Conservation (phyloP, 2,113 vertebrate genomes). For the Odobenus rosmarus region DNA sequence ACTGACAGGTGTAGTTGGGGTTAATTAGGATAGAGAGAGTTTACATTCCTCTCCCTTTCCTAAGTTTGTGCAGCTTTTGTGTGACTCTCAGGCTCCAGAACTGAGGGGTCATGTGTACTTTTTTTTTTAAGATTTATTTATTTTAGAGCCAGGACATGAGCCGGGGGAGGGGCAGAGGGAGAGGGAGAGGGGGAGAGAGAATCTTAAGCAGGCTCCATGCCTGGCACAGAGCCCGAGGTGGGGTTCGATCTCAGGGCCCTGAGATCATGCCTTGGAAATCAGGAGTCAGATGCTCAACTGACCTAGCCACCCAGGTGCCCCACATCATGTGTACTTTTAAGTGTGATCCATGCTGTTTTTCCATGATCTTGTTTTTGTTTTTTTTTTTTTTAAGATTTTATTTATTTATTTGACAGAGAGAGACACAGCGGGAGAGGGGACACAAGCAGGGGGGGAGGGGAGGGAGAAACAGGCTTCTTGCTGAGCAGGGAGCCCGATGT, state of each 20-base stretch:
- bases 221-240: background rate
- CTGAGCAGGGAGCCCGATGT: too few relatives aligned
- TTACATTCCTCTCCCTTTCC: background rate
- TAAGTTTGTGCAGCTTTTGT: background rate
- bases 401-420: too few relatives aligned
- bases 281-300: background rate
- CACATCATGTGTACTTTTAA: background rate
- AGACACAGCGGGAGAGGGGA: too few relatives aligned
- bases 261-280: background rate
- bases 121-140: background rate
- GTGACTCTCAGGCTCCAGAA: background rate
- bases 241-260: background rate
- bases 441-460: too few relatives aligned
- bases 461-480: too few relatives aligned
- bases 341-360: background rate
- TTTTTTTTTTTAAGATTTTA: too few relatives aligned
- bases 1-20: background rate
- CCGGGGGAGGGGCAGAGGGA: too few relatives aligned
- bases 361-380: background rate
- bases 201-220: background rate
- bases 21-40: background rate
- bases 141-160: background rate
- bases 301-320: background rate
- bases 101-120: background rate
- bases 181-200: background rate